A percentile compares a stretch with the other conserved stretches of the same genome.
Conservation (phyloP, 2,113 vertebrate genomes). For the Salvelinus sp. region DNA sequence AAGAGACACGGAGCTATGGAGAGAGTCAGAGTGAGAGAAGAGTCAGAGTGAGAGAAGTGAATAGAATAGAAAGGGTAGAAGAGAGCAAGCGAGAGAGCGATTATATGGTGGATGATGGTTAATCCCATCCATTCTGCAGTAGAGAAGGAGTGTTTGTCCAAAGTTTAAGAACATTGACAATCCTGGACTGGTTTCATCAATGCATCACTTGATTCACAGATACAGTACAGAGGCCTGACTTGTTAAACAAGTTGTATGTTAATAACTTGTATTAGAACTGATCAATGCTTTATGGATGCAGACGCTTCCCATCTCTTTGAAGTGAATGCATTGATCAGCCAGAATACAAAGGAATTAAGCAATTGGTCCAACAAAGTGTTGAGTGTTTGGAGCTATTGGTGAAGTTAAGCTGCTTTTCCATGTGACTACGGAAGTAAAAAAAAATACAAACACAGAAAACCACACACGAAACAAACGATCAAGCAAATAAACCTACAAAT, state of each 20-base stretch:
- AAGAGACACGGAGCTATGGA: slow-evolving; percentile 5
- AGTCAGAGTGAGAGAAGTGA: slow-evolving; percentile 19
- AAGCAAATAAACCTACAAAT: not conserved
- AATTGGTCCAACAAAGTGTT: slow-evolving; percentile 50
- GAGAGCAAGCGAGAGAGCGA: slow-evolving; percentile 16
- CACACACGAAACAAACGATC: not conserved
- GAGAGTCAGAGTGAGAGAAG: slow-evolving; percentile 11
- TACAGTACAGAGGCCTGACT: slow-evolving; percentile 70
- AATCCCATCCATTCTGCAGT: slow-evolving; percentile 46
- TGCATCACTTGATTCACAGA: slow-evolving; percentile 67
- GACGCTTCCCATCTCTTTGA: slow-evolving; percentile 71
- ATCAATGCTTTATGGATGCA: slow-evolving; percentile 71
- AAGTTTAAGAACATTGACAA: slow-evolving; percentile 68
- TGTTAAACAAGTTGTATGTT: slow-evolving; percentile 79
- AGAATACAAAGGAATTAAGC: slow-evolving; percentile 72
- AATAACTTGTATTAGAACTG: slow-evolving; percentile 75
- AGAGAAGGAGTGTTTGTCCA: slow-evolving; percentile 38
- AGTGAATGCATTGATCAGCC: slow-evolving; percentile 68
- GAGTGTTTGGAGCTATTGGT: slow-evolving; percentile 29
- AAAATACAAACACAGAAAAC: not conserved
- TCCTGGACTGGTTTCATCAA: slow-evolving; percentile 67
- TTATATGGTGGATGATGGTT: slow-evolving; percentile 28
- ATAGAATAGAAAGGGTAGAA: not conserved
- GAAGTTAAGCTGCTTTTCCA: slow-evolving; percentile 20
- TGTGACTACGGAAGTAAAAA: slow-evolving; percentile 28